Evolutionary conservation across 2,113 vertebrate species (phyloP), one percentile per base, ranked within the genome.

Genomic region (Apodemus speciosus): DNA sequence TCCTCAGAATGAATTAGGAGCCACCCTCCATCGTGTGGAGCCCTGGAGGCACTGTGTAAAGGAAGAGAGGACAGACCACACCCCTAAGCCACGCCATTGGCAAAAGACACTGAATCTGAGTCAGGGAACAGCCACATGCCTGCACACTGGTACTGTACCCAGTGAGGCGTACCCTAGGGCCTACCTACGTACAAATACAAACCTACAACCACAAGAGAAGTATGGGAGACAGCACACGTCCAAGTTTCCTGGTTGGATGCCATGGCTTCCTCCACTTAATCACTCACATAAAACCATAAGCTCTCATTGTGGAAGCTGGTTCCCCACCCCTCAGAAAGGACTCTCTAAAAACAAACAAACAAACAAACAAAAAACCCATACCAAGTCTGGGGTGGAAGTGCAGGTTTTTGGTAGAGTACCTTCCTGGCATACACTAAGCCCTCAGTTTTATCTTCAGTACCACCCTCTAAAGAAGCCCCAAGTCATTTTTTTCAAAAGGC

Each of bases 401-500:
- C 20, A 11, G 14, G 15, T 86, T 11, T 18, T 9, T 53, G 21
- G 66, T 38, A 53, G 66, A 40, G 35, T 3, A 0, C 6, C 1
- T 71, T 35, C 66, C 68, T 56, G 56, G 15, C 23, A 30, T 16
- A 68, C 51, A 53, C 51, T 21, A 30, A n/a, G 51, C n/a, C 69
- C 66, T 40, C 16, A 43, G 51, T 88, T 88, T 56, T 58, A 58
- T 3, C 15, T 72, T 58, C 27, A 72, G 25, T 16, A 40, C 15
- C n/a, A 30, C n/a, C 14, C 49, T 56, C 8, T 69, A 27, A 69
- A 56, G 56, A 90, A 76, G 51, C 14, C 32, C 53, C 76, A 71
- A 94, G 64, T 80, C 76, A 96, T 71, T 25, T 60, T 60, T 25
- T 88, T 84, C 87, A 95, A 68, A 95, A 92, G n/a, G 46, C 8